Evolutionary conservation across 2,888 invertebrate genomes (phyloP).

Genomic region (Sericinus montela): DNA sequence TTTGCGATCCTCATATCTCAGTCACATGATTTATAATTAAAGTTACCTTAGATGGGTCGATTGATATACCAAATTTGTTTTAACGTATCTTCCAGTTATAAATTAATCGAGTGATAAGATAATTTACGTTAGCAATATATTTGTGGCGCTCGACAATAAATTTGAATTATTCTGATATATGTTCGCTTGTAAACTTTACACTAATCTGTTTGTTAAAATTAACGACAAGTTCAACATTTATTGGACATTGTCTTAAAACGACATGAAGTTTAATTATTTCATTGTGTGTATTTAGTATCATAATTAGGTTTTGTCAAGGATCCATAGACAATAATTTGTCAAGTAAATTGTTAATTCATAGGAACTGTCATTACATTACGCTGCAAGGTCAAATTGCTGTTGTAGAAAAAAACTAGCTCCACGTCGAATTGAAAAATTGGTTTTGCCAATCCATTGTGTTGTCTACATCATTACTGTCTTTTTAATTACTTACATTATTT

Average conservation of each 20-base stretch:
- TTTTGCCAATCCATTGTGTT: conserved; percentile 26
- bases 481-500: conserved; percentile 41
- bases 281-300: background rate
- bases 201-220: conserved; percentile 2
- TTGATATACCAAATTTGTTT: conserved; percentile 21
- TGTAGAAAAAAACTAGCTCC: conserved; percentile 78
- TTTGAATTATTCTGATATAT: conserved; percentile 26
- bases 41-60: conserved; percentile 16
- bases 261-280: background rate
- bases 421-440: conserved; percentile 33
- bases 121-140: conserved; percentile 29
- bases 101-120: conserved; percentile 55
- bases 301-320: background rate
- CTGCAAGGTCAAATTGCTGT: conserved; percentile 45
- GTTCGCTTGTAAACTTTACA: conserved; percentile 35
- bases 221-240: conserved; percentile 3
- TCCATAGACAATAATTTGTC: background rate
- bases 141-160: conserved; percentile 35
- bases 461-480: conserved; percentile 42
- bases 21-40: conserved; percentile 25
- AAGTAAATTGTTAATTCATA: background rate
- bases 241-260: conserved; percentile 8
- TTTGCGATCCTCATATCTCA: background rate
- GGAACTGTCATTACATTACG: conserved; percentile 3
- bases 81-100: conserved; percentile 35